These are phyloP conservation scores for Acanthiza pusilla DNA, from an alignment of 2,797 vertebrate genomes.

Conservation along the genomic window DNA sequence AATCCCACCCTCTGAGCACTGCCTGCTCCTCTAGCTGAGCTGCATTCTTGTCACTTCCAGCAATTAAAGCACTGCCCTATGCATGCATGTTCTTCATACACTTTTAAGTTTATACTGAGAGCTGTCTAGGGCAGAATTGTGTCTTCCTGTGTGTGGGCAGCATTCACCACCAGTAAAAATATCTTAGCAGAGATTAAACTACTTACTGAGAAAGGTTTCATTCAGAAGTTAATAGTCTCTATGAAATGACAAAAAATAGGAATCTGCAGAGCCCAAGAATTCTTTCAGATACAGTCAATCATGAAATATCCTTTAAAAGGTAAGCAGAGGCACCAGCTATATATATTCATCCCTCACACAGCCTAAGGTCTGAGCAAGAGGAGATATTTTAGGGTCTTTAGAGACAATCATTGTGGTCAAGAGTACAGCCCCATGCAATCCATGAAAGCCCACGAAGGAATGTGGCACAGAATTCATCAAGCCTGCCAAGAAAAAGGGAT, in stretches of 20 bases:
- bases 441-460: not conserved
- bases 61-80: slow-evolving; percentile 25
- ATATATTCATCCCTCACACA: not conserved
- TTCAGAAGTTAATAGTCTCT: slow-evolving; percentile 15
- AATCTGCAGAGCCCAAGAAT: not conserved
- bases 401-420: not conserved
- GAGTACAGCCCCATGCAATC: not conserved
- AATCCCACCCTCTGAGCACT: not conserved
- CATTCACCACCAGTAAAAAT: not conserved
- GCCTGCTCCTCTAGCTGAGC: slow-evolving; percentile 24
- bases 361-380: not conserved
- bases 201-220: not conserved
- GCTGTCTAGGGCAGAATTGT: slow-evolving; percentile 4
- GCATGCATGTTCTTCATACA: not conserved
- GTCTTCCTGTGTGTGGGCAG: slow-evolving; percentile 28
- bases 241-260: not conserved
- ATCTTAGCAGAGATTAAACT: not conserved
- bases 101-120: not conserved
- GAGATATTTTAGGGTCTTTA: not conserved
- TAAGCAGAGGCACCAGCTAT: not conserved
- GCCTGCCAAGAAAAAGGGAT: not conserved
- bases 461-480: not conserved
- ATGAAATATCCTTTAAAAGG: not conserved
- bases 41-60: slow-evolving; percentile 29
- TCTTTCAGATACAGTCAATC: not conserved